phyloP scores from a whole-genome alignment of 1,140 invertebrate species.

The Temnothorax curvispinosus region DNA sequence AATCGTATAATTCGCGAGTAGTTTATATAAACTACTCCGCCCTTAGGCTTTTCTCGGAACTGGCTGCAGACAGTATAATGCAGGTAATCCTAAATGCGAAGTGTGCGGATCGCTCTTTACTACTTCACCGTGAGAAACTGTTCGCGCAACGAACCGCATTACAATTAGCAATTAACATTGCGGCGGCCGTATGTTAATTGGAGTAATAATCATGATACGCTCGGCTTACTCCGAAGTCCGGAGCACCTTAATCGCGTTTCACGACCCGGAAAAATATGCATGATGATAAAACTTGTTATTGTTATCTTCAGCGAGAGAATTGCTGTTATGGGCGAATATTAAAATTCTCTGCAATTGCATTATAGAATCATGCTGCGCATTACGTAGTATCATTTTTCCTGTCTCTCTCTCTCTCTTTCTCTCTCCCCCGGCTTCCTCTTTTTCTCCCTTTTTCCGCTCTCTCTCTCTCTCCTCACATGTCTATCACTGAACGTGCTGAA shows the following conservation, averaged over 20 bases:
- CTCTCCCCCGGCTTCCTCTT: background rate
- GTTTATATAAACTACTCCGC: background rate
- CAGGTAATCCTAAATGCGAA: constrained; percentile 35
- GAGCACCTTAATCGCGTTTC: constrained; percentile 29
- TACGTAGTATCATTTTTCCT: background rate
- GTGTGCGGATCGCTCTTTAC: constrained; percentile 24
- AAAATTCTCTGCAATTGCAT: constrained; percentile 29
- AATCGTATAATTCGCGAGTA: background rate
- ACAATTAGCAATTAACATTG: constrained; percentile 64
- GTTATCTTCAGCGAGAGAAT: constrained; percentile 19
- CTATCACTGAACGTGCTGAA: background rate
- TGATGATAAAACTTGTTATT: constrained; percentile 24
- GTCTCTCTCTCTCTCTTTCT: background rate
- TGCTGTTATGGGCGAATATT: background rate
- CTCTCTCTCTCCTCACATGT: background rate
- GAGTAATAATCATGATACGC: constrained; percentile 53
- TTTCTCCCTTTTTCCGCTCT: no score
- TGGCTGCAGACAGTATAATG: background rate
- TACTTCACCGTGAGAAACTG: constrained; percentile 54
- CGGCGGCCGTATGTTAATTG: constrained; percentile 61
- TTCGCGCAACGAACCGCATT: constrained; percentile 54
- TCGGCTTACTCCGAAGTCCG: constrained; percentile 63
- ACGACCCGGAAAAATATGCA: background rate
- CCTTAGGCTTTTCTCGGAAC: background rate
- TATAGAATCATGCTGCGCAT: constrained; percentile 18